Evolutionary conservation across 1,140 invertebrate genomes (phyloP).

Genomic region (Trachymyrmex cornetzi): DNA sequence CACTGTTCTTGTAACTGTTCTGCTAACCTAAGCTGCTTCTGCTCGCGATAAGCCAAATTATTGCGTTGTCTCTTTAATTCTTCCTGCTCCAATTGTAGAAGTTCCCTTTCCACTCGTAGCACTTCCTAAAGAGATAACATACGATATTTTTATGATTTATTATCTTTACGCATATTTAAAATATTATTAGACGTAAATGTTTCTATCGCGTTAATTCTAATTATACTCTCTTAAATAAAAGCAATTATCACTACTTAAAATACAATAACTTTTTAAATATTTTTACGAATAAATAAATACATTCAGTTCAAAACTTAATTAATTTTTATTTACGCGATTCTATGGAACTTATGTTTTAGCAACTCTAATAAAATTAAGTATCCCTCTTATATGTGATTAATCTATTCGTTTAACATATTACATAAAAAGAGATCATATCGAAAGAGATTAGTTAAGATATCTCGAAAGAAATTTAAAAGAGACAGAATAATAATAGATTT

Average conservation of each 20-base stretch:
- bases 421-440: not conserved
- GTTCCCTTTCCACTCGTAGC: slow-evolving; percentile 91
- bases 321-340: slow-evolving; percentile 13
- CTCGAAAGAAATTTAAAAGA: slow-evolving; percentile 3
- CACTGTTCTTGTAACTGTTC: slow-evolving; percentile 85
- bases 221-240: slow-evolving; percentile 1
- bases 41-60: slow-evolving; percentile 89
- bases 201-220: not conserved
- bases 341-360: not conserved
- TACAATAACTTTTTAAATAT: not conserved
- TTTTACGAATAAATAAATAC: not conserved
- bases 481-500: not conserved
- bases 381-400: not conserved
- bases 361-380: slow-evolving; percentile 4
- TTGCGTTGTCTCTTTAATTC: slow-evolving; percentile 92
- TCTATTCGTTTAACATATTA: slow-evolving; percentile 10
- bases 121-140: slow-evolving; percentile 88
- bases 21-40: slow-evolving; percentile 83
- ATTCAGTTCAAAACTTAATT: not conserved
- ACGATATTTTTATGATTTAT: not conserved
- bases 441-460: slow-evolving; percentile 42
- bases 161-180: not conserved
- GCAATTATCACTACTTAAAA: not conserved
- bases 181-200: not conserved
- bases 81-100: slow-evolving; percentile 92